phyloP scores from a whole-genome alignment of 2,888 invertebrate species.

The Pyrrhia umbra region DNA sequence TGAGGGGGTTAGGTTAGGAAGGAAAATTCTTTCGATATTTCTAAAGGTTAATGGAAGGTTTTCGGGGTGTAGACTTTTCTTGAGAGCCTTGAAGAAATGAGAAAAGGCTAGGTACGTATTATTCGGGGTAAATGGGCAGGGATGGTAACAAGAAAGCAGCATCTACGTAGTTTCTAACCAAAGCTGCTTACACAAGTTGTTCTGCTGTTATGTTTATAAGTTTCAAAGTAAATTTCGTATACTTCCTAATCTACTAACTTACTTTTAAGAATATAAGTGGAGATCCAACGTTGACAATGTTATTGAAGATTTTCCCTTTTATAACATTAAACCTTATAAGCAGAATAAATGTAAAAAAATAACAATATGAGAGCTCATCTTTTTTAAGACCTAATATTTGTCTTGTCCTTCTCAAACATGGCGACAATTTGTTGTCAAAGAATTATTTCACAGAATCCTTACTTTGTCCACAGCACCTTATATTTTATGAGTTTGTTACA shows the following conservation, averaged over 20 bases:
- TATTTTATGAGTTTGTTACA: neutral
- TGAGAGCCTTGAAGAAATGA: conserved; percentile 47
- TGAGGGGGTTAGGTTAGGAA: conserved; percentile 48
- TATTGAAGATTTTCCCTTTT: no score
- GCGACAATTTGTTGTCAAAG: neutral
- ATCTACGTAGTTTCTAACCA: conserved; percentile 18
- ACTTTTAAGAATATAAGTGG: neutral
- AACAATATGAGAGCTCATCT: no score
- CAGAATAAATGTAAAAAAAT: no score
- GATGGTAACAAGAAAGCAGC: conserved; percentile 37
- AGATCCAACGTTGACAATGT: no score
- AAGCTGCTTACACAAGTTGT: conserved; percentile 5
- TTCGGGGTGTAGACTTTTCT: conserved; percentile 38
- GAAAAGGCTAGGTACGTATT: conserved; percentile 37
- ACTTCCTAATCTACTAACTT: neutral
- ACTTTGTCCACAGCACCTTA: neutral
- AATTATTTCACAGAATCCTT: neutral
- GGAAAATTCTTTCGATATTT: conserved; percentile 62
- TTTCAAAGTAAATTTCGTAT: neutral
- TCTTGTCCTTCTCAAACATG: neutral
- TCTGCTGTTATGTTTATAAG: conserved; percentile 9
- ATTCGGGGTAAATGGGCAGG: conserved; percentile 32
- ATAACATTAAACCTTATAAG: no score
- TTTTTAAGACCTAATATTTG: no score
- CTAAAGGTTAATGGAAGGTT: conserved; percentile 57